Percentiles rank a stretch among this genome's conserved stretches.
These are phyloP conservation scores for Cossypha caffra DNA, from an alignment of 2,797 vertebrate species.

Conservation along the genomic window DNA sequence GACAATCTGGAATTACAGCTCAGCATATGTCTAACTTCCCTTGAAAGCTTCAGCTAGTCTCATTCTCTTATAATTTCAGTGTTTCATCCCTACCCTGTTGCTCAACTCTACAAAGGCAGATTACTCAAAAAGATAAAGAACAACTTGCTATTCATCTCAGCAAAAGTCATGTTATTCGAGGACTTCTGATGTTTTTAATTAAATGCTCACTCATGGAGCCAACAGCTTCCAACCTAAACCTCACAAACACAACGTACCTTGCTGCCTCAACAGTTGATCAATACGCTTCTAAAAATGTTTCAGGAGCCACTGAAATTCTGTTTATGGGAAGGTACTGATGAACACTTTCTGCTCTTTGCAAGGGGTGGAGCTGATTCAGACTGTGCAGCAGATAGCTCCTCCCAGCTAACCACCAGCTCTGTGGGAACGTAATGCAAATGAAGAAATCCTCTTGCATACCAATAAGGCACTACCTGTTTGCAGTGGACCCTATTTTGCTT, in stretches of 20 bases:
- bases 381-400: neutral
- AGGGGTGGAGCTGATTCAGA: neutral
- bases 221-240: neutral
- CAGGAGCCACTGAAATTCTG: neutral
- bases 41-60: neutral
- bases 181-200: neutral
- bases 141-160: neutral
- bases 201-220: neutral
- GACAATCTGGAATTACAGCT: neutral
- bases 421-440: conserved; percentile 36
- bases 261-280: neutral
- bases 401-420: neutral
- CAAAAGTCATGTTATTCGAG: neutral
- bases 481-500: neutral
- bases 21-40: neutral
- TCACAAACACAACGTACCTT: neutral
- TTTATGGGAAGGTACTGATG: neutral
- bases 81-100: neutral
- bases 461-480: conserved; percentile 25
- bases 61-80: neutral
- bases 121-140: neutral
- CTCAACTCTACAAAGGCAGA: neutral
- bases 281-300: neutral
- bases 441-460: conserved; percentile 9
- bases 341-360: neutral